Evolutionary conservation across 2,797 vertebrate genomes (phyloP).

Genomic region (Danio tinwini): DNA sequence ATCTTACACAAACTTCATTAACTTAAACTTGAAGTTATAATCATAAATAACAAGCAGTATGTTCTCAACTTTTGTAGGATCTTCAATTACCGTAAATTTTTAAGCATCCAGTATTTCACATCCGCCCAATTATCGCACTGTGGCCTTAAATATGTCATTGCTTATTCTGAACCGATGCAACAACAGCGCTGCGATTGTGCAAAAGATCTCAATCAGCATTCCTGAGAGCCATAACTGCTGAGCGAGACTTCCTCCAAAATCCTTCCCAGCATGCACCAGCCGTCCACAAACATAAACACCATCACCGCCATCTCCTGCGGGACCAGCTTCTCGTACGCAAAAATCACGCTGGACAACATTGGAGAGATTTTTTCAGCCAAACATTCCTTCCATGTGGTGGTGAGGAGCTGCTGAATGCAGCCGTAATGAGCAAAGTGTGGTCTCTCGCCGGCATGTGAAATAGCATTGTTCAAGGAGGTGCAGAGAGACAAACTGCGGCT

Average conservation of each 20-base stretch:
- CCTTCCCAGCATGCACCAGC: conserved; percentile 32
- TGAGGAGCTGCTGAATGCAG: conserved; percentile 27
- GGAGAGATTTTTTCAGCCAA: conserved; percentile 20
- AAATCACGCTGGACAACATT: not conserved
- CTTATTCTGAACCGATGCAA: conserved; percentile 38
- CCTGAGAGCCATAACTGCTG: conserved; percentile 30
- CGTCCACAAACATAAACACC: conserved; percentile 51
- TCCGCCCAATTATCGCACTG: conserved; percentile 1
- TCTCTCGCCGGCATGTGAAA: conserved; percentile 30
- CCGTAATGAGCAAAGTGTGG: conserved; percentile 25
- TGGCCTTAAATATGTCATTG: conserved; percentile 27
- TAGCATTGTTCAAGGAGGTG: conserved; percentile 18
- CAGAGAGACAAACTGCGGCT: conserved; percentile 6
- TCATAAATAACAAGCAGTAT: not conserved
- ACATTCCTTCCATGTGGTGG: not conserved
- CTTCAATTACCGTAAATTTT: conserved; percentile 7
- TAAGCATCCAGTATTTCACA: conserved; percentile 13
- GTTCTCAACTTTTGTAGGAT: not conserved
- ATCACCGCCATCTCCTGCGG: conserved; percentile 31
- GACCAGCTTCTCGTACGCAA: not conserved
- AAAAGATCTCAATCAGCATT: conserved; percentile 43
- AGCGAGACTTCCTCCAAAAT: conserved; percentile 28
- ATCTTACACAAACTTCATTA: too few species aligned
- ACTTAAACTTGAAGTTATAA: too few species aligned
- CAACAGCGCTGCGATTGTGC: conserved; percentile 22